phyloP scores from a whole-genome alignment of 1,140 invertebrate species.

The Drosophila sechellia region DNA sequence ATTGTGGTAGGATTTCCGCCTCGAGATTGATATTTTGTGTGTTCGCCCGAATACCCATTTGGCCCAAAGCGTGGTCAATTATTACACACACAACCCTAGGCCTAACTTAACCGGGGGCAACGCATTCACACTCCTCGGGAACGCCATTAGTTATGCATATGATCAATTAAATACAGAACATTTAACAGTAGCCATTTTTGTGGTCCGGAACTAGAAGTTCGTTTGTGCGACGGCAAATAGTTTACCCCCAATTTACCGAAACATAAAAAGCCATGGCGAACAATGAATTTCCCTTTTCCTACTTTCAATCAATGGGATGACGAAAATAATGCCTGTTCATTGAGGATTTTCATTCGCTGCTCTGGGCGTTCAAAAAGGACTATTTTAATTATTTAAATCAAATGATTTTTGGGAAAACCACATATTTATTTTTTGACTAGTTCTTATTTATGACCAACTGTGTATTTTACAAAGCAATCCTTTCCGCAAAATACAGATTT shows the following conservation, averaged over 20 bases:
- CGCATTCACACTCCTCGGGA: neutral
- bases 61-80: constrained; percentile 12
- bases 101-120: neutral
- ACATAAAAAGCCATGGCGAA: no score
- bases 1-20: constrained; percentile 32
- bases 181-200: constrained; percentile 18
- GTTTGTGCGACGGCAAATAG: neutral
- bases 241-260: neutral
- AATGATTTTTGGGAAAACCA: no score
- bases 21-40: constrained; percentile 35
- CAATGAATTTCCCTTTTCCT: no score
- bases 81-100: neutral
- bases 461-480: no score
- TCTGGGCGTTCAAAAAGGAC: no score
- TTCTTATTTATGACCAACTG: no score
- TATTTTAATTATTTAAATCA: no score
- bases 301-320: neutral
- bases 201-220: constrained; percentile 3
- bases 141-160: constrained; percentile 36
- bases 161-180: constrained; percentile 47
- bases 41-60: constrained; percentile 21
- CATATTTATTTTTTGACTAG: no score
- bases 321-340: neutral
- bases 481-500: no score
- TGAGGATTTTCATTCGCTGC: no score